Conservation (phyloP, 2,888 invertebrate species). For the Maniola hyperantus region DNA sequence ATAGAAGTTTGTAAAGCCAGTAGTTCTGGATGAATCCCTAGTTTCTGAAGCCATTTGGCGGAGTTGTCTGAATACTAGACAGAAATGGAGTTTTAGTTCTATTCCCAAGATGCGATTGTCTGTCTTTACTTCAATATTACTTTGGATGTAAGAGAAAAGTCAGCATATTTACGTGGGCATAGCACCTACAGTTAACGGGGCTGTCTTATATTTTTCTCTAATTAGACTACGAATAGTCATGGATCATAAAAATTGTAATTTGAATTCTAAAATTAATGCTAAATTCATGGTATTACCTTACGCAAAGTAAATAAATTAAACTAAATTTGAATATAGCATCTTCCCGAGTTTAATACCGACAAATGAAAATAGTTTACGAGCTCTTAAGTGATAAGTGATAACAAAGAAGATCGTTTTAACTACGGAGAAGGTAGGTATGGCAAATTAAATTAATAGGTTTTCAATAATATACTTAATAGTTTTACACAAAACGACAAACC, state of each 20-base stretch:
- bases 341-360: too few species aligned
- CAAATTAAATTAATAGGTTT: too few species aligned
- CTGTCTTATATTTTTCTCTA: background rate
- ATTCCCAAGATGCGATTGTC: slow-evolving; percentile 16
- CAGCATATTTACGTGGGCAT: background rate
- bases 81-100: slow-evolving; percentile 31
- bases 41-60: slow-evolving; percentile 41
- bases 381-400: too few species aligned
- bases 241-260: background rate
- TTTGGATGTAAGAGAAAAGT: background rate
- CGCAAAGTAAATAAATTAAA: too few species aligned
- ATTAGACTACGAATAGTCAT: background rate
- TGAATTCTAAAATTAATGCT: background rate
- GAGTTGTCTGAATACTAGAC: slow-evolving; percentile 28
- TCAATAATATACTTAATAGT: too few species aligned
- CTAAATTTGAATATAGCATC: too few species aligned
- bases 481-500: too few species aligned
- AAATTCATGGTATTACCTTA: too few species aligned
- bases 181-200: background rate
- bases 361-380: too few species aligned
- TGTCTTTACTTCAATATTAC: slow-evolving; percentile 9
- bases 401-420: too few species aligned
- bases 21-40: slow-evolving; percentile 40
- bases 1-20: slow-evolving; percentile 43
- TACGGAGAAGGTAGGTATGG: too few species aligned